Evolutionary conservation across 2,797 vertebrate genomes (phyloP).

Genomic region (Selene dorsalis): DNA sequence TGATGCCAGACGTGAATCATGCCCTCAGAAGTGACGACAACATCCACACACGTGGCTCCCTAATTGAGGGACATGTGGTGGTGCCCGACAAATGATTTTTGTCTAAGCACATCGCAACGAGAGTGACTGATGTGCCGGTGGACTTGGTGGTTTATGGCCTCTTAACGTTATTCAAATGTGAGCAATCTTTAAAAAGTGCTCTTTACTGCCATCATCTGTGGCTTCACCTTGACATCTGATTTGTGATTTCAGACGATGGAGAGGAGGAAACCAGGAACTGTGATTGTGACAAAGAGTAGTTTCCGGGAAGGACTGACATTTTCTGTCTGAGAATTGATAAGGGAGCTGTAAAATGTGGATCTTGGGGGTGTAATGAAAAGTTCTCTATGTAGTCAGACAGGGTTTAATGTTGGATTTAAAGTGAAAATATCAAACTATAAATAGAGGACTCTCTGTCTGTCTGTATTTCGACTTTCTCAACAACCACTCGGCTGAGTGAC

Average conservation of each 20-base stretch:
- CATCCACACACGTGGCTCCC: background rate
- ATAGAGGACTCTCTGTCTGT: too few relatives aligned
- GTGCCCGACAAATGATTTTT: conserved; percentile 31
- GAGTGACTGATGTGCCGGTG: conserved; percentile 17
- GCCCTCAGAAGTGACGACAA: conserved; percentile 23
- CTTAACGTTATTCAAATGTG: conserved; percentile 25
- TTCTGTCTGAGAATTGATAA: background rate
- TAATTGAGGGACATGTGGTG: background rate
- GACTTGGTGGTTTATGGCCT: conserved; percentile 35
- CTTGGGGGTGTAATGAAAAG: background rate
- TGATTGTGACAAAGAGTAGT: background rate
- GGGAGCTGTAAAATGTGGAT: background rate
- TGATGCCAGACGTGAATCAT: conserved; percentile 25
- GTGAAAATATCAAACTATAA: background rate
- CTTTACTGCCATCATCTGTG: background rate
- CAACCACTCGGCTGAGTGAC: too few relatives aligned
- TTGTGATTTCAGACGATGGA: conserved; percentile 11
- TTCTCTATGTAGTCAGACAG: conserved; percentile 6
- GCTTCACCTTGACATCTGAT: conserved; percentile 27
- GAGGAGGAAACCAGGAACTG: background rate
- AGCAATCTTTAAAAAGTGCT: conserved; percentile 10
- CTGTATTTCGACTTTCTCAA: too few relatives aligned
- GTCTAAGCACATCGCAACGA: background rate
- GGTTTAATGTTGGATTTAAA: background rate
- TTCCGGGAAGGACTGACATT: background rate